Evolutionary conservation across 2,888 invertebrate species (phyloP), one percentile per base, ranked within the genome.

Genomic region (Caenorhabditis panamensis): DNA sequence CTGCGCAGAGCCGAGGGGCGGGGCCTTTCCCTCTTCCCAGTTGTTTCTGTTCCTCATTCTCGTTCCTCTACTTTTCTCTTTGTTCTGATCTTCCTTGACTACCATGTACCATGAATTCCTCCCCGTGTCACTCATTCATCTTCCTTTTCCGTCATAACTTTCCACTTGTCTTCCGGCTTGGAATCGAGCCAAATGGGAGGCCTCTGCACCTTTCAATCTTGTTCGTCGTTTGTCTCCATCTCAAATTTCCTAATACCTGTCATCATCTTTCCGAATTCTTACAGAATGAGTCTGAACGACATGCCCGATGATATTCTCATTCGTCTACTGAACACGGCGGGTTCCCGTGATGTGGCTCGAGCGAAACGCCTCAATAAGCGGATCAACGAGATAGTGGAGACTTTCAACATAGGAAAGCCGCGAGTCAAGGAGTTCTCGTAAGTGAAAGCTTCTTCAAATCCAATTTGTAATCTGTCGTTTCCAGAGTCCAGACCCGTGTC

Each of bases 291-390:
- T 37, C 31, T 80, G 3, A 63, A 31, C 24, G 71, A 71, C 18
- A 66, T 80, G 71, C 80, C 80, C 2, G 80, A 80, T 18, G 80
- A 80, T 49, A 44, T 80, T 5, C 66, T 80, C 47, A 80, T 80
- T 20, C 67, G 71, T 3, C 66, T 80, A 9, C 44, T 80, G 24
- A 71, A 76, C 24, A 62, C 64, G 0, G 47, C 76, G 0, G 37
- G 69, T 1, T 75, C 80, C 8, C 44, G 37, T 8, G 81, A 81
- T 28, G 81, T 81, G 5, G 54, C 63, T 1, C 36, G 71, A 6
- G 44, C 61, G 13, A 81, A 77, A 51, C 58, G 77, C 18, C 44
- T 77, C 24, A 77, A 68, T 36, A 67, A 58, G 47, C 16, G 81
- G 22, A 69, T 77, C 26, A 54, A 81, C 31, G 22, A 59, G 36